phyloP scores from a whole-genome alignment of 2,113 vertebrate species.

The Halichoerus grypus region DNA sequence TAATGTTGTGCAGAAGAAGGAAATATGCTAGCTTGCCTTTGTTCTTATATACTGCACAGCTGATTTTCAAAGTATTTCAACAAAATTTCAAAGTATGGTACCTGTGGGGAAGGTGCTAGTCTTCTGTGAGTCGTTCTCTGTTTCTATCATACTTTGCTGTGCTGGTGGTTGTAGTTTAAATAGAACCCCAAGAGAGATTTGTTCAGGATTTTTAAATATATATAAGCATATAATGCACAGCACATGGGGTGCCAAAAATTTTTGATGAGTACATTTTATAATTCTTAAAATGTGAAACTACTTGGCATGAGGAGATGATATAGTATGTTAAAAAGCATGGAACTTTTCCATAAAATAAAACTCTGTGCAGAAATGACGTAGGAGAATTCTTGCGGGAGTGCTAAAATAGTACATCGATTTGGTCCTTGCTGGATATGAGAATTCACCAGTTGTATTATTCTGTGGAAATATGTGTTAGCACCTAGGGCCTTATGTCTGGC shows the following conservation, averaged over 20 bases:
- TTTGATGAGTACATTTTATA: slow-evolving; percentile 52
- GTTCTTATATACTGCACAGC: background rate
- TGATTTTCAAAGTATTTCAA: background rate
- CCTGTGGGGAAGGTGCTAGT: rapidly evolving
- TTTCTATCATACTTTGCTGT: background rate
- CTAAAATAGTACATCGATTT: slow-evolving; percentile 42
- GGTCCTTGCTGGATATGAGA: slow-evolving; percentile 7
- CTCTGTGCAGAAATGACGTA: slow-evolving; percentile 47
- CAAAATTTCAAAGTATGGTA: background rate
- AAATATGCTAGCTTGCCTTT: background rate
- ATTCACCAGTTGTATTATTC: background rate
- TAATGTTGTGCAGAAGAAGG: background rate
- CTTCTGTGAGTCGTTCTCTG: background rate
- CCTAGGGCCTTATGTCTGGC: background rate
- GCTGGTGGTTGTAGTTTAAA: slow-evolving; percentile 18
- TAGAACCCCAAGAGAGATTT: slow-evolving; percentile 17
- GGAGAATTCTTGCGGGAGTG: slow-evolving; percentile 32
- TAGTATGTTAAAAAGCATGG: background rate
- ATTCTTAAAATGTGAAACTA: slow-evolving; percentile 60
- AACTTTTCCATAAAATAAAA: slow-evolving; percentile 65
- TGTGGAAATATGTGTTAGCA: background rate
- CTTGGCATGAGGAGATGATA: slow-evolving; percentile 30
- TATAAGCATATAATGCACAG: background rate
- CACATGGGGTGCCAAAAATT: slow-evolving; percentile 12
- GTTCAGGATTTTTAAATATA: background rate